Conservation (phyloP, 1,140 invertebrate species). For the Drosophila rufa region DNA sequence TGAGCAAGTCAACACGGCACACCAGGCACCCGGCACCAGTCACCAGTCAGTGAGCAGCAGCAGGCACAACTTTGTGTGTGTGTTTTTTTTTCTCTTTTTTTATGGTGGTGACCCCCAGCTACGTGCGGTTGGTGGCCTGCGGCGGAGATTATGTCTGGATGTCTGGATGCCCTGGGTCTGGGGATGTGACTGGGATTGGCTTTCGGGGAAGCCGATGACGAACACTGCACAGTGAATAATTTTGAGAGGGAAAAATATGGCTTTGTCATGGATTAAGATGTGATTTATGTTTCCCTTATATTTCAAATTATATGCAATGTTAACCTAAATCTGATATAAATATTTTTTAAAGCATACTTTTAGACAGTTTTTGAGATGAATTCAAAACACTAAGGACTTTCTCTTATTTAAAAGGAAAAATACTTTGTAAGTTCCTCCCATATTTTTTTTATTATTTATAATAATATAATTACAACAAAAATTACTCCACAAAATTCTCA, state of each 20-base stretch:
- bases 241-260: background rate
- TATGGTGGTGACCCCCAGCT: slow-evolving; percentile 55
- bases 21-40: slow-evolving; percentile 3
- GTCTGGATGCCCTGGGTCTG: slow-evolving; percentile 28
- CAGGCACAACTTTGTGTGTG: slow-evolving; percentile 38
- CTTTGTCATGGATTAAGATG: background rate
- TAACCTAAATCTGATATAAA: too few species aligned
- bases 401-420: too few species aligned
- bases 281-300: background rate
- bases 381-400: too few species aligned
- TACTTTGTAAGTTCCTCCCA: too few species aligned
- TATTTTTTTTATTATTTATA: too few species aligned
- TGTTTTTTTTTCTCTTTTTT: slow-evolving; percentile 32
- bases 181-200: slow-evolving; percentile 9
- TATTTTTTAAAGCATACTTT: too few species aligned
- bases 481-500: background rate
- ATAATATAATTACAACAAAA: too few species aligned
- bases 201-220: slow-evolving; percentile 44
- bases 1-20: slow-evolving; percentile 43
- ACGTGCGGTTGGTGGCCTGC: slow-evolving; percentile 43
- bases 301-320: too few species aligned
- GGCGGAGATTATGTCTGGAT: slow-evolving; percentile 53
- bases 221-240: slow-evolving; percentile 4
- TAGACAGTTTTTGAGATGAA: too few species aligned
- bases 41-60: slow-evolving; percentile 9